These are phyloP conservation scores for Etheostoma perlongum DNA, from an alignment of 2,797 vertebrate species.

Conservation along the genomic window DNA sequence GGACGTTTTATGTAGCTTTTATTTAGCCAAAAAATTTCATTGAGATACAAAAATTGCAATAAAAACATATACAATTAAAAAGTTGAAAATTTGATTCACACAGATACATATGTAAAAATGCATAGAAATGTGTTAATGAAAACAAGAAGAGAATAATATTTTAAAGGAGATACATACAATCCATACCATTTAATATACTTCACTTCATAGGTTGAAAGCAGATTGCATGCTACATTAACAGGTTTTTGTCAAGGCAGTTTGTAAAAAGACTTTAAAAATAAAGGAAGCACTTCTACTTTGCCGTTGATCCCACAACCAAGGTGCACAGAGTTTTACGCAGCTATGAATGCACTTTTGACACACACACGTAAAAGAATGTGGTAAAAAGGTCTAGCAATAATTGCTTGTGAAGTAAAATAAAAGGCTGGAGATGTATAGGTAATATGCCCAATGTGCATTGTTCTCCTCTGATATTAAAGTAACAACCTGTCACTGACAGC, in stretches of 20 bases:
- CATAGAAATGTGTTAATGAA: background rate
- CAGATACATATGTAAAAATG: background rate
- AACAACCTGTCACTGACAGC: background rate
- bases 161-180: background rate
- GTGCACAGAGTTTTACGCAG: constrained; percentile 7
- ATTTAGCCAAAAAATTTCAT: background rate
- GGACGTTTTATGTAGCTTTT: background rate
- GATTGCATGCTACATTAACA: constrained; percentile 17
- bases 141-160: background rate
- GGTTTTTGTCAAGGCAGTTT: constrained; percentile 26
- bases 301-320: constrained; percentile 11
- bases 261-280: constrained; percentile 3
- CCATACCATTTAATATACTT: constrained; percentile 19
- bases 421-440: constrained; percentile 29
- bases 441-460: constrained; percentile 29
- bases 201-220: constrained; percentile 15
- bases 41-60: background rate
- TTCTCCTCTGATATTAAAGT: constrained; percentile 4
- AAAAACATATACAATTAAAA: background rate
- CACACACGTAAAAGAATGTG: constrained; percentile 8
- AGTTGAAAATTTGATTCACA: background rate
- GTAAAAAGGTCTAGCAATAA: constrained; percentile 25
- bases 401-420: constrained; percentile 44
- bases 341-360: constrained; percentile 31
- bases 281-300: constrained; percentile 6